Evolutionary conservation across 2,797 vertebrate genomes (phyloP).

Genomic region (Rhodeus uyekii): DNA sequence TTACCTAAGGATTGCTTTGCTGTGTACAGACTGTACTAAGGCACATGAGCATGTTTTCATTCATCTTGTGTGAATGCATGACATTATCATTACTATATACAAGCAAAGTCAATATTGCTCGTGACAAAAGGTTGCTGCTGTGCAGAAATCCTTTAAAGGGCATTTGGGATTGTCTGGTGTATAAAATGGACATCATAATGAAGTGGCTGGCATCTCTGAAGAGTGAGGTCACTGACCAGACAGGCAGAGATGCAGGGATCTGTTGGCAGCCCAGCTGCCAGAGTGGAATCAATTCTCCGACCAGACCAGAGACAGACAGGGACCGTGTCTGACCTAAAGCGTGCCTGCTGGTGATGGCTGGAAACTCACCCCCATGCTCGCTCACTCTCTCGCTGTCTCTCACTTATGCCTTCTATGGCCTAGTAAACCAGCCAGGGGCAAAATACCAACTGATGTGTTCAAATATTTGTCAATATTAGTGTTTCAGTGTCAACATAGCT

Average conservation of each 20-base stretch:
- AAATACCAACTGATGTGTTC: conserved; percentile 25
- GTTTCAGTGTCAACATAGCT: conserved; percentile 15
- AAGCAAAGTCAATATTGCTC: conserved; percentile 25
- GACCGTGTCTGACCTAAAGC: conserved; percentile 65
- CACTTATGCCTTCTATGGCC: not conserved
- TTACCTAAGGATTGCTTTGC: not conserved
- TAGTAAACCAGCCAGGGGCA: conserved; percentile 1
- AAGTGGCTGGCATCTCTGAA: conserved; percentile 35
- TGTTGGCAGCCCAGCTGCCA: conserved; percentile 11
- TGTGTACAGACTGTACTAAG: not conserved
- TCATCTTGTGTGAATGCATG: not conserved
- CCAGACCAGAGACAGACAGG: conserved; percentile 68
- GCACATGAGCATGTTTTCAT: not conserved
- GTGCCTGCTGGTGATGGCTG: conserved; percentile 8
- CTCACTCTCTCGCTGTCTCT: not conserved
- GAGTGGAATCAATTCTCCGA: conserved; percentile 67
- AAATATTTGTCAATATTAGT: conserved; percentile 31
- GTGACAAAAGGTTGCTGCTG: not conserved
- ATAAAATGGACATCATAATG: conserved; percentile 23
- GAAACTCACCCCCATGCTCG: not conserved
- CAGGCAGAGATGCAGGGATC: conserved; percentile 52
- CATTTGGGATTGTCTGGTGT: conserved; percentile 42
- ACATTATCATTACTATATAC: conserved; percentile 37
- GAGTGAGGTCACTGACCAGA: conserved; percentile 60
- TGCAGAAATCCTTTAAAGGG: conserved; percentile 34